Conservation (phyloP, 1,140 invertebrate genomes). For the Drosophila eugracilis region DNA sequence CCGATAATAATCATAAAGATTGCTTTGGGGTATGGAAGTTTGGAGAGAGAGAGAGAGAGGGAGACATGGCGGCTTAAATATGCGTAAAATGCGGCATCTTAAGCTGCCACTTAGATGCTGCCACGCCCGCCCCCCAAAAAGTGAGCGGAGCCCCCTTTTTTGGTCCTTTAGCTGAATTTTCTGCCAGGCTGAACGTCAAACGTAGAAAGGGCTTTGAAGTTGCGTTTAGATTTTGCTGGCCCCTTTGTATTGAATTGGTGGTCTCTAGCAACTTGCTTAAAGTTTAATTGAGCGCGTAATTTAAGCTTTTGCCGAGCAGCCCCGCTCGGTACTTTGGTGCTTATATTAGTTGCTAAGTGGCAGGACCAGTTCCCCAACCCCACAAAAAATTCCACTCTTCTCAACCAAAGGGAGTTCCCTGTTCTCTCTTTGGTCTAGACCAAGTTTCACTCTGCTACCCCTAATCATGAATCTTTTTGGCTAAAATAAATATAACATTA, state of each 20-base stretch:
- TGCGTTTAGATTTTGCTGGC: slow-evolving; percentile 45
- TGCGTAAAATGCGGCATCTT: slow-evolving; percentile 59
- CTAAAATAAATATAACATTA: slow-evolving; percentile 43
- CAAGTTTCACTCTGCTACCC: slow-evolving; percentile 7
- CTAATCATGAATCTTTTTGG: neutral
- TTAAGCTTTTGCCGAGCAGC: slow-evolving; percentile 74
- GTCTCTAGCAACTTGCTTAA: slow-evolving; percentile 62
- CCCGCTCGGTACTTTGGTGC: slow-evolving; percentile 9
- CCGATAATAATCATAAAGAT: slow-evolving; percentile 63
- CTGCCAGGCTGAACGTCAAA: slow-evolving; percentile 79
- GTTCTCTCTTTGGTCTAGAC: neutral
- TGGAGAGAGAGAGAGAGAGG: neutral
- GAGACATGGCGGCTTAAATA: slow-evolving; percentile 38
- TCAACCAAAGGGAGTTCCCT: neutral
- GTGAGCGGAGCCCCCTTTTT: slow-evolving; percentile 1
- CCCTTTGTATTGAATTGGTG: slow-evolving; percentile 29
- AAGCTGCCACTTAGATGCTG: slow-evolving; percentile 39
- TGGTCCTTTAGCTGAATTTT: slow-evolving; percentile 63
- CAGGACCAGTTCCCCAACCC: slow-evolving; percentile 36
- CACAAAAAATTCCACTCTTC: neutral
- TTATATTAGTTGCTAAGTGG: slow-evolving; percentile 66
- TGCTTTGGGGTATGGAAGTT: no score
- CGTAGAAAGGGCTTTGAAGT: slow-evolving; percentile 73
- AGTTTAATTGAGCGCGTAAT: slow-evolving; percentile 81
- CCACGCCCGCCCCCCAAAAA: slow-evolving; percentile 13